These are phyloP conservation scores for Enteromius trimaculatus DNA, from an alignment of 2,797 vertebrate species.

Conservation along the genomic window DNA sequence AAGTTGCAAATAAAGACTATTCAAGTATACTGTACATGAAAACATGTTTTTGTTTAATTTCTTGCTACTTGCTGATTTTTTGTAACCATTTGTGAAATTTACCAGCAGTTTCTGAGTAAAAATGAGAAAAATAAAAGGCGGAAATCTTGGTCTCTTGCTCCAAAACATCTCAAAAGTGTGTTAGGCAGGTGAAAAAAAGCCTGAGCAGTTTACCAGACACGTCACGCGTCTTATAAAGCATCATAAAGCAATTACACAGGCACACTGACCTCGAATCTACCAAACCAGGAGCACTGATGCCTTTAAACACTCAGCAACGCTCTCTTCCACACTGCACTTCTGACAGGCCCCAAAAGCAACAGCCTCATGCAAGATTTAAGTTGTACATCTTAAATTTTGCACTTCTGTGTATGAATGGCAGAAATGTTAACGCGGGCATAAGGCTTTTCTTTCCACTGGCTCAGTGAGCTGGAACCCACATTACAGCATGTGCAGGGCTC, in stretches of 20 bases:
- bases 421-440: constrained; percentile 65
- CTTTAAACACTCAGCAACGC: neutral
- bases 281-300: neutral
- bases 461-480: constrained; percentile 20
- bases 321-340: constrained; percentile 15
- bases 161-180: neutral
- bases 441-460: constrained; percentile 16
- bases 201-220: neutral
- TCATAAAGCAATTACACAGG: too few species aligned
- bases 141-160: neutral
- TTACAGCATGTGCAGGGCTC: neutral
- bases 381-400: constrained; percentile 76
- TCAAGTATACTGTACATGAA: neutral
- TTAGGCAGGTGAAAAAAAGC: too few species aligned
- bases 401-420: constrained; percentile 73
- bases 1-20: neutral
- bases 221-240: neutral
- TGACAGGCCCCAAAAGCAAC: constrained; percentile 55
- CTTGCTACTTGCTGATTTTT: neutral
- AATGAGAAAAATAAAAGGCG: constrained; percentile 2
- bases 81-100: neutral
- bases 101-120: neutral
- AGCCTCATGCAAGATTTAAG: constrained; percentile 75
- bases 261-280: constrained; percentile 22
- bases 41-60: neutral